phyloP scores from a whole-genome alignment of 1,140 invertebrate genomes.

The Carposina sasakii region DNA sequence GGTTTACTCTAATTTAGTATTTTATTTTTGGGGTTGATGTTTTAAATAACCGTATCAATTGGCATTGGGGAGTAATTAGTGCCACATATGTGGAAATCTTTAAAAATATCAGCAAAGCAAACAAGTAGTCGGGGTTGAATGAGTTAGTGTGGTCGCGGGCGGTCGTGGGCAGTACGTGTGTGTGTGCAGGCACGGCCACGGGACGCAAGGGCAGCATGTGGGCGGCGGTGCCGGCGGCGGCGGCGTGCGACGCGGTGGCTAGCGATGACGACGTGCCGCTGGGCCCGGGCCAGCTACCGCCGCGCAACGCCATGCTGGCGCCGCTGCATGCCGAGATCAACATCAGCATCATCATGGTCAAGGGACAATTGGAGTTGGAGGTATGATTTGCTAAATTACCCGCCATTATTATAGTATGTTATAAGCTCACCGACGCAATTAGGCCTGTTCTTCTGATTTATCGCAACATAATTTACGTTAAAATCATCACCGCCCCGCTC shows the following conservation, averaged over 20 bases:
- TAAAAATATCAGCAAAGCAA: background rate
- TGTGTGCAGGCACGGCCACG: conserved; percentile 52
- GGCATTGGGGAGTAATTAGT: no score
- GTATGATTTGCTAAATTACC: no score
- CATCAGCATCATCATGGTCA: conserved; percentile 90
- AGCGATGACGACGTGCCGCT: conserved; percentile 71
- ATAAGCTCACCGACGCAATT: no score
- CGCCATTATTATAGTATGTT: no score
- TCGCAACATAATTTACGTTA: no score
- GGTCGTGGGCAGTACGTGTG: conserved; percentile 30
- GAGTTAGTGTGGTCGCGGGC: no score
- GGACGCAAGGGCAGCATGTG: conserved; percentile 71
- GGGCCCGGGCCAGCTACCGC: conserved; percentile 85
- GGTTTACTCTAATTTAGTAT: conserved; percentile 49
- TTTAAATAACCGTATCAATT: conserved; percentile 16
- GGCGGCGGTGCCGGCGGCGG: conserved; percentile 60
- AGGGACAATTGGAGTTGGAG: conserved; percentile 93
- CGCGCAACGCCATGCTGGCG: conserved; percentile 79
- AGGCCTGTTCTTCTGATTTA: no score
- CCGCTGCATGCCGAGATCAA: conserved; percentile 86
- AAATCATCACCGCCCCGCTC: no score
- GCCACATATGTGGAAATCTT: background rate
- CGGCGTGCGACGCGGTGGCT: conserved; percentile 43
- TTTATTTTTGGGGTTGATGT: conserved; percentile 24
- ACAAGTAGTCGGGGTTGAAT: conserved; percentile 1